A percentile compares a stretch with the other conserved stretches of the same genome.
phyloP scores from a whole-genome alignment of 2,888 invertebrate species.

The Drosophila meridiana region DNA sequence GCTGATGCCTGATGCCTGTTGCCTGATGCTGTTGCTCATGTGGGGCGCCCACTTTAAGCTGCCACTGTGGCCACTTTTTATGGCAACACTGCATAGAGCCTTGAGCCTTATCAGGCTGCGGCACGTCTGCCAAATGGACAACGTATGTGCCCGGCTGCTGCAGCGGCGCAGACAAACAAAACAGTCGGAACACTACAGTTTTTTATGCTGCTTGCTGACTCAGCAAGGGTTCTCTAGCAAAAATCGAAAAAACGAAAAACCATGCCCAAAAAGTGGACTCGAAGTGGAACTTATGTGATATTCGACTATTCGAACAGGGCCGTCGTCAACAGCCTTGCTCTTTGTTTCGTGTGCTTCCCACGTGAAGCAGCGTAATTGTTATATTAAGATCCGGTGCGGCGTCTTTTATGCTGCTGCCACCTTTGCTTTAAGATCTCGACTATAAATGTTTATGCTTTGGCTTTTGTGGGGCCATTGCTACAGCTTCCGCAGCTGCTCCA shows the following conservation, averaged over 20 bases:
- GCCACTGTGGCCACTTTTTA: slow-evolving; percentile 42
- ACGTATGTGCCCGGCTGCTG: slow-evolving; percentile 44
- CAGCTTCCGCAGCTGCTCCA: slow-evolving; percentile 36
- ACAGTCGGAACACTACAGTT: neutral
- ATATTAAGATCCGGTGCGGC: slow-evolving; percentile 18
- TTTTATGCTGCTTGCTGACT: slow-evolving; percentile 44
- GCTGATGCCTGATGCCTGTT: slow-evolving; percentile 19
- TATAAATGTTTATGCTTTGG: slow-evolving; percentile 61
- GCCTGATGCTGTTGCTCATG: slow-evolving; percentile 26
- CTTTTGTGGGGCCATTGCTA: slow-evolving; percentile 15
- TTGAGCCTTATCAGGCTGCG: slow-evolving; percentile 59
- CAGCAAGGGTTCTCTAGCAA: slow-evolving; percentile 14
- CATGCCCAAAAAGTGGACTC: neutral
- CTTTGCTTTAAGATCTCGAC: slow-evolving; percentile 34
- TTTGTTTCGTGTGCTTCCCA: slow-evolving; percentile 28
- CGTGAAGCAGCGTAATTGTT: slow-evolving; percentile 25
- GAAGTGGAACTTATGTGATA: slow-evolving; percentile 11
- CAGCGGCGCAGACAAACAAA: slow-evolving; percentile 10
- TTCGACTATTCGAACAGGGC: neutral
- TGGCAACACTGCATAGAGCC: slow-evolving; percentile 54
- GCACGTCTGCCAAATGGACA: slow-evolving; percentile 54
- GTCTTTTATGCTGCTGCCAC: slow-evolving; percentile 28
- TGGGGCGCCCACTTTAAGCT: slow-evolving; percentile 29
- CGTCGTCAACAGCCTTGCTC: neutral
- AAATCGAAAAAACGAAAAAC: neutral